A percentile compares a stretch with the other conserved stretches of the same genome.
Evolutionary conservation across 2,888 invertebrate species (phyloP).

Genomic region (Pilophorus perplexus): DNA sequence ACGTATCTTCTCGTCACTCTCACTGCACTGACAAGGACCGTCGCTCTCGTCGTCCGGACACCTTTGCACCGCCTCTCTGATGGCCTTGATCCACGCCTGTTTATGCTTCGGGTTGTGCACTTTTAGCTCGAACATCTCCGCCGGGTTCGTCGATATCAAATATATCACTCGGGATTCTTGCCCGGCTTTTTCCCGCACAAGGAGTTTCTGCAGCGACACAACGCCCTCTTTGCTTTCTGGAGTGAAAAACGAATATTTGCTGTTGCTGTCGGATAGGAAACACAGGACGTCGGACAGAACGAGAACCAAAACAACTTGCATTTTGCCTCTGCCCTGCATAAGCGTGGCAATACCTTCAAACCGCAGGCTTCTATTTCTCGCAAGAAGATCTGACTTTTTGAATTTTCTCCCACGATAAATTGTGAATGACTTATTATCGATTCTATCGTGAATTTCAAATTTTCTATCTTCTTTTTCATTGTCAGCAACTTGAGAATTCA

Average conservation of each 20-base stretch:
- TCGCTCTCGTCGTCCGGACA: slow-evolving; percentile 76
- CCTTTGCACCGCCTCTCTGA: slow-evolving; percentile 77
- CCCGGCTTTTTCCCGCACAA: slow-evolving; percentile 92
- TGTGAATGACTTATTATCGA: slow-evolving; percentile 89
- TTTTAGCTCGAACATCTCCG: slow-evolving; percentile 93
- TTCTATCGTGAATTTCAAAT: slow-evolving; percentile 84
- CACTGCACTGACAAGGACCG: slow-evolving; percentile 53
- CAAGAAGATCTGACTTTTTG: slow-evolving; percentile 88
- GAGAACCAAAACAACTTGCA: slow-evolving; percentile 82
- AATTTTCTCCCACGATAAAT: slow-evolving; percentile 82
- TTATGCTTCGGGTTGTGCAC: slow-evolving; percentile 84
- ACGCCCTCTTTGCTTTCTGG: slow-evolving; percentile 94
- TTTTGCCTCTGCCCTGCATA: slow-evolving; percentile 88
- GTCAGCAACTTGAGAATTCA: slow-evolving; percentile 88
- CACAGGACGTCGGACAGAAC: slow-evolving; percentile 88
- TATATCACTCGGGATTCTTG: slow-evolving; percentile 85
- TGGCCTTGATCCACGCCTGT: slow-evolving; percentile 83
- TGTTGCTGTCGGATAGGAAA: slow-evolving; percentile 87
- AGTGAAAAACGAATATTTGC: slow-evolving; percentile 88
- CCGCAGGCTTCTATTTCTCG: slow-evolving; percentile 76
- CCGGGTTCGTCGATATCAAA: slow-evolving; percentile 86
- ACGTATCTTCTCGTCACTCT: slow-evolving; percentile 74
- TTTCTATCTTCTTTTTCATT: slow-evolving; percentile 86
- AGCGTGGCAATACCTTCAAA: slow-evolving; percentile 86
- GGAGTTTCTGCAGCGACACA: slow-evolving; percentile 83